phyloP scores from a whole-genome alignment of 2,888 invertebrate genomes.

The Chromoteleia sp. region DNA sequence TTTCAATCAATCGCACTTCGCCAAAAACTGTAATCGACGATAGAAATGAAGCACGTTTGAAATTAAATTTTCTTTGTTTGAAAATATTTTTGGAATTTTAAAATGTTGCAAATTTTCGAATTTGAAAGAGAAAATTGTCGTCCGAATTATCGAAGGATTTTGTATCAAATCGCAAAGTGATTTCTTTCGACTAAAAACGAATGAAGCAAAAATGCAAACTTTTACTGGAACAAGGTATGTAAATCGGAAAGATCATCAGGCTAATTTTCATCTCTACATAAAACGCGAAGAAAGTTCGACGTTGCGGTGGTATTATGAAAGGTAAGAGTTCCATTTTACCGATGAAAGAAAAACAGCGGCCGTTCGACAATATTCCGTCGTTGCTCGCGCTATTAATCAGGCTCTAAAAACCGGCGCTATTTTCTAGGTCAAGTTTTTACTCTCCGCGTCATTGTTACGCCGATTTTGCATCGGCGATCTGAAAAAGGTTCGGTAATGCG shows the following conservation, averaged over 20 bases:
- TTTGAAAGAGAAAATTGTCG: no score
- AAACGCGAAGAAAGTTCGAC: constrained; percentile 54
- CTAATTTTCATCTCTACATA: constrained; percentile 40
- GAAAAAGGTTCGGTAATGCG: constrained; percentile 22
- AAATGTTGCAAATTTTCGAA: no score
- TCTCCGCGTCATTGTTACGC: constrained; percentile 54
- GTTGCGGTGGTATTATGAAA: constrained; percentile 38
- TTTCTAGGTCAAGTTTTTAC: constrained; percentile 65
- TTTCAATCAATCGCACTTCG: no score
- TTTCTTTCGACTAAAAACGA: constrained; percentile 7
- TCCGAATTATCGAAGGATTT: no score
- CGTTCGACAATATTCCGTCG: constrained; percentile 47
- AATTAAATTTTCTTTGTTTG: no score
- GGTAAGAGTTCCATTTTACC: constrained; percentile 58
- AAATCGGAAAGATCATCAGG: constrained; percentile 32
- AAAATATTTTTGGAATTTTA: no score
- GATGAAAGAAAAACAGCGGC: constrained; percentile 46
- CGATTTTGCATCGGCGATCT: constrained; percentile 50
- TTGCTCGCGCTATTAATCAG: constrained; percentile 69
- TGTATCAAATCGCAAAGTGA: no score
- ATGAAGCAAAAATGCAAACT: constrained; percentile 32
- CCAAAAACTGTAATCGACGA: no score
- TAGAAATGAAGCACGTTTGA: no score
- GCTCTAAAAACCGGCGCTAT: constrained; percentile 56
- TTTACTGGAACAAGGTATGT: constrained; percentile 49